These are phyloP conservation scores for Deroplatys truncata DNA, from an alignment of 2,888 invertebrate genomes.

Conservation along the genomic window DNA sequence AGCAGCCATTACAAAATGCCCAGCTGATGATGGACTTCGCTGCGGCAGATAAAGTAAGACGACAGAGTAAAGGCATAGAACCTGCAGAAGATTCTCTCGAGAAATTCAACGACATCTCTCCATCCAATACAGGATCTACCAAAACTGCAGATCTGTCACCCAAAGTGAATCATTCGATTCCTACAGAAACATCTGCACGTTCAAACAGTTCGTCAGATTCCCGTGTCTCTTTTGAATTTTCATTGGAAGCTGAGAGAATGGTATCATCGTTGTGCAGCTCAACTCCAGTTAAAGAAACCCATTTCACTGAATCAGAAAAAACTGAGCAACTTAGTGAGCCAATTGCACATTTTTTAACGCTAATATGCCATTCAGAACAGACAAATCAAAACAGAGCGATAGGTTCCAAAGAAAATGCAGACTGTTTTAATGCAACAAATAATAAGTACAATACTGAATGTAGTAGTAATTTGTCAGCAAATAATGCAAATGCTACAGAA, in stretches of 20 bases:
- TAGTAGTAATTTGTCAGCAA: not conserved
- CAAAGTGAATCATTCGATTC: not conserved
- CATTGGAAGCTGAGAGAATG: not conserved
- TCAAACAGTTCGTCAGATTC: not conserved
- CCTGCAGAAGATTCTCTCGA: not conserved
- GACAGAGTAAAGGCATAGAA: not conserved
- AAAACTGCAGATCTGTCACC: not conserved
- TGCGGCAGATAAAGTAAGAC: not conserved
- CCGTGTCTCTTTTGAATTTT: not conserved
- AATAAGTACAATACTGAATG: not conserved
- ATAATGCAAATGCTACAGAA: not conserved
- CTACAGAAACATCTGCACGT: not conserved
- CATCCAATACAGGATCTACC: not conserved
- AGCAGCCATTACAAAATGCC: not conserved
- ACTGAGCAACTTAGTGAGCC: not conserved
- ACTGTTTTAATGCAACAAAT: not conserved
- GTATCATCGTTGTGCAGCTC: not conserved
- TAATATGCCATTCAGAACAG: not conserved
- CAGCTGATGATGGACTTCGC: not conserved
- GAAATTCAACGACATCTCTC: not conserved
- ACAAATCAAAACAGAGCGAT: not conserved
- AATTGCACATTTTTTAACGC: not conserved
- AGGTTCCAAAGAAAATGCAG: not conserved
- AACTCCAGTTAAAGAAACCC: not conserved
- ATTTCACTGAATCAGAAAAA: not conserved